Conservation (phyloP, 2,888 invertebrate species). For the Microctonus hyperodae region DNA sequence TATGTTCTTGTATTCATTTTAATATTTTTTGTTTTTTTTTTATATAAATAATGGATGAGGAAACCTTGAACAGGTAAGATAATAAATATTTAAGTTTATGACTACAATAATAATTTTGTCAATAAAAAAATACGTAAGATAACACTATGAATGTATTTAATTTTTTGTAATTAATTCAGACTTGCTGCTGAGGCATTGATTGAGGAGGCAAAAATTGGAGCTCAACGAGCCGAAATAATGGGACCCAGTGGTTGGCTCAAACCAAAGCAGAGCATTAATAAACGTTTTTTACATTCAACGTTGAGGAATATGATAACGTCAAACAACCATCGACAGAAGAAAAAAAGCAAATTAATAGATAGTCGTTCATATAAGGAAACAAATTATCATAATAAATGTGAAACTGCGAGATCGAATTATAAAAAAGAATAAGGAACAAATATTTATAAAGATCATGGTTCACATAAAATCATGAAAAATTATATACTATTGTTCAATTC, state of each 20-base stretch:
- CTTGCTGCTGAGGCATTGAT: conserved; percentile 59
- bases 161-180: conserved; percentile 37
- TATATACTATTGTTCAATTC: too few relatives aligned
- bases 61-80: conserved; percentile 52
- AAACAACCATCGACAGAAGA: conserved; percentile 44
- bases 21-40: background rate
- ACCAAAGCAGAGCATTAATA: conserved; percentile 59
- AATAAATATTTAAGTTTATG: background rate
- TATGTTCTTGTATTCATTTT: background rate
- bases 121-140: conserved; percentile 1
- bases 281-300: conserved; percentile 59
- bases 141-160: background rate
- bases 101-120: background rate
- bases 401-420: background rate
- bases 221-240: conserved; percentile 57
- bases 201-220: conserved; percentile 58
- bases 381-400: conserved; percentile 7
- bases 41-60: conserved; percentile 50
- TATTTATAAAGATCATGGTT: too few relatives aligned
- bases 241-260: conserved; percentile 61
- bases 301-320: conserved; percentile 56
- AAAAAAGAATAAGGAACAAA: conserved; percentile 4
- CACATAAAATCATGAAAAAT: too few relatives aligned
- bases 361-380: conserved; percentile 13
- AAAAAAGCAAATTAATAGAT: conserved; percentile 11